Base-by-base conservation (phyloP, 2,113 vertebrate species). In the Sceloporus undulatus region DNA sequence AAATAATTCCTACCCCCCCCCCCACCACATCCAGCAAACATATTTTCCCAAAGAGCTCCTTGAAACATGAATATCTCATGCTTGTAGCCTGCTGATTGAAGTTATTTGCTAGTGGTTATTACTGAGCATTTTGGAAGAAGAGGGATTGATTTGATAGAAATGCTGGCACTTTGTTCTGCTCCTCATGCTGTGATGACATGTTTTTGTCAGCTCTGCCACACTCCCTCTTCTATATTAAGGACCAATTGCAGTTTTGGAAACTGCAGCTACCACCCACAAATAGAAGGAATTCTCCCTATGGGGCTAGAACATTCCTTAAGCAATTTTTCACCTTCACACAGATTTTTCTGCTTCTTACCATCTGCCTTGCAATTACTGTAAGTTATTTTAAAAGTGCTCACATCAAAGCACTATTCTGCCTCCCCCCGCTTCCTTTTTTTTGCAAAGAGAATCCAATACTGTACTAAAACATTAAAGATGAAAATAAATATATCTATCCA, bases 241-340 rank as follows among this genome's bases (percentile, higher is more conserved):
- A 85, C 93, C 91, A 89, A 95, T 94, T 95, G 92, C 89, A 93
- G 89, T 77, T 89, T 83, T 87, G 79, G 82, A 93, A 91, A 89
- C 83, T 93, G 86, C 91, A 94, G 90, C 87, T 88, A 73, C 71
- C 92, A 94, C 86, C 92, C 92, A 94, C 95, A 95, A 93, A 94
- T 87, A 90, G 89, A 90, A 82, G 90, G 79, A 91, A 86, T 92
- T 94, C 85, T 95, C 92, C 93, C 94, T 85, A 87, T 79, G 92
- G 93, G 92, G 93, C 93, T 89, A 74, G 75, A 94, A 82, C 87
- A 34, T 92, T 95, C 95, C 93, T 96, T 93, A 89, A 94, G 93
- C 93, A 93, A 92, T 95, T 94, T 93, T 91, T 83, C 87, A 94
- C 90, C 92, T 94, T 95, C 91, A 42, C 90, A 70, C 84, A 48